phyloP scores from a whole-genome alignment of 35 echinoderm and acorn worm species.

The Apostichopus japonicus region DNA sequence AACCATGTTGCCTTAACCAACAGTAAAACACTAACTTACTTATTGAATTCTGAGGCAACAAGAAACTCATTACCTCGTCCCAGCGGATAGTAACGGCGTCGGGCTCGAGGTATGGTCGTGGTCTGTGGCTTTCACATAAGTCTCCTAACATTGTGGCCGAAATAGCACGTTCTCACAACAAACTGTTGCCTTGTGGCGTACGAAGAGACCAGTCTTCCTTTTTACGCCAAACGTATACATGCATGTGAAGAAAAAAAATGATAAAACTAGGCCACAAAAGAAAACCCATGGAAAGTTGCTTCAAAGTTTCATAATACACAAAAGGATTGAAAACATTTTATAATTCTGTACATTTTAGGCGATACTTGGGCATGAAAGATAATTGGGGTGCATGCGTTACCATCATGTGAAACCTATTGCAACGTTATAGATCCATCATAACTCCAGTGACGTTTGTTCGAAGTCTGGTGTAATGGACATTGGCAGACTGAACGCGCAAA shows the following conservation, averaged over 20 bases:
- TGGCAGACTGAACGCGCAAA: too few species aligned
- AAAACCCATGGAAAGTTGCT: background rate
- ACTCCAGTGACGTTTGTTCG: too few species aligned
- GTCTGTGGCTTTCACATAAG: background rate
- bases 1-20: conserved; percentile 12
- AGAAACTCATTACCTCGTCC: background rate
- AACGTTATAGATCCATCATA: too few species aligned
- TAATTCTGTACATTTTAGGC: too few species aligned
- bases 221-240: background rate
- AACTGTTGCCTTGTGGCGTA: conserved; percentile 24
- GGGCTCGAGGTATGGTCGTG: background rate
- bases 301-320: too few species aligned
- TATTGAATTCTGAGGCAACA: too few species aligned
- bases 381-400: too few species aligned
- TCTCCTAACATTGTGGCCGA: background rate
- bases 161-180: conserved; percentile 29
- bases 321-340: too few species aligned
- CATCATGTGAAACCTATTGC: too few species aligned
- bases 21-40: background rate
- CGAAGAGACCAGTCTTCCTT: background rate
- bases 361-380: too few species aligned
- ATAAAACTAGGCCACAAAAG: background rate
- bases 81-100: background rate
- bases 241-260: background rate
- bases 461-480: too few species aligned